Conservation (phyloP, 2,113 vertebrate genomes). For the Hyaena hyaena region DNA sequence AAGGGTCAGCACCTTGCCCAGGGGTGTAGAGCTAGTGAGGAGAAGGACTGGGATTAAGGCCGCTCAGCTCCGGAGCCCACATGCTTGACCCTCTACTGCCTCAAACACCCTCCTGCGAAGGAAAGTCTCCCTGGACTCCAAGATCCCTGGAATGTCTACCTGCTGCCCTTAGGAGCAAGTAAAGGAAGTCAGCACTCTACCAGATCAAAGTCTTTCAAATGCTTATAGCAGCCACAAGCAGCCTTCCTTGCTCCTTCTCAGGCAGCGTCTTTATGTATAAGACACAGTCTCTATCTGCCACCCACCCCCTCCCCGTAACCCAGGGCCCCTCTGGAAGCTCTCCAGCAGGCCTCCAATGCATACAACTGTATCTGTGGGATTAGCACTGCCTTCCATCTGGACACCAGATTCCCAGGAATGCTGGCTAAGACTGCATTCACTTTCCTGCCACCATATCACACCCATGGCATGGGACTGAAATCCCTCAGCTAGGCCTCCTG, state of each 20-base stretch:
- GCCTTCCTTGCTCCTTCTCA: not conserved
- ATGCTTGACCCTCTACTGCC: too few relatives aligned
- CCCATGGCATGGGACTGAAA: not conserved
- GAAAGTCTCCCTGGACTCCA: not conserved
- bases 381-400: not conserved
- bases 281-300: not conserved
- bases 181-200: not conserved
- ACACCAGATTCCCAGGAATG: not conserved
- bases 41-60: not conserved
- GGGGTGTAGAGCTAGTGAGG: rapidly evolving
- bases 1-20: too few relatives aligned
- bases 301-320: not conserved
- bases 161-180: not conserved
- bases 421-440: rapidly evolving
- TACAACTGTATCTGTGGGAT: not conserved
- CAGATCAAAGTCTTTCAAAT: not conserved
- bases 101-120: not conserved
- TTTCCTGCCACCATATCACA: not conserved
- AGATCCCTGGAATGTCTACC: too few relatives aligned
- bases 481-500: not conserved
- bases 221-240: not conserved
- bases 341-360: not conserved
- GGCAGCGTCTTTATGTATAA: rapidly evolving
- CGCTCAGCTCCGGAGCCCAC: not conserved
- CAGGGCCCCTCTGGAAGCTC: not conserved